Evolutionary conservation across 2,888 invertebrate species (phyloP).

Genomic region (Dorcus parallelipipedus): DNA sequence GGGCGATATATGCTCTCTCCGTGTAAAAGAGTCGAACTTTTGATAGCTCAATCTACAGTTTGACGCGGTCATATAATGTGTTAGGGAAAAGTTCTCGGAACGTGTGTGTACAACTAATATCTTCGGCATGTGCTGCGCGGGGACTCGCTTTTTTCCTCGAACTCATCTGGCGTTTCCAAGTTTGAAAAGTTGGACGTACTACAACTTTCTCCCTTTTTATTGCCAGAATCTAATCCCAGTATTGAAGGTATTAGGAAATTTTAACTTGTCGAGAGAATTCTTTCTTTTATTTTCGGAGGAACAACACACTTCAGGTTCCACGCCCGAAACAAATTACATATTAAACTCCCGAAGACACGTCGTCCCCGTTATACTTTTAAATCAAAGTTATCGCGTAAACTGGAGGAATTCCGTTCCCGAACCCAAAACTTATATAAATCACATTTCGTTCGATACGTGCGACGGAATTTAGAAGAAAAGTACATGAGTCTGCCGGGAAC

Average conservation of each 20-base stretch:
- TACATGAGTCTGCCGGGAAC: conserved; percentile 5
- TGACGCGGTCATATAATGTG: conserved; percentile 38
- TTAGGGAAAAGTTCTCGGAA: conserved; percentile 39
- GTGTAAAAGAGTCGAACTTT: conserved; percentile 19
- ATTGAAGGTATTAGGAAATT: too few species aligned
- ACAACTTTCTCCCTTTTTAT: conserved; percentile 8
- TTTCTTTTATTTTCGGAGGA: too few species aligned
- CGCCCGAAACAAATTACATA: too few species aligned
- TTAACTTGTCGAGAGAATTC: too few species aligned
- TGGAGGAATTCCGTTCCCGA: too few species aligned
- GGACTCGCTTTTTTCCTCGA: conserved; percentile 5
- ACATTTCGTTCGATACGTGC: too few species aligned
- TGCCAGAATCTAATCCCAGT: conserved; percentile 7
- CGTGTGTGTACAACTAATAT: conserved; percentile 43
- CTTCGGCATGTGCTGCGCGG: conserved; percentile 34
- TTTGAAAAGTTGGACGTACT: conserved; percentile 8
- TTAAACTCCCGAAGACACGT: too few species aligned
- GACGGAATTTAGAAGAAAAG: too few species aligned
- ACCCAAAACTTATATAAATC: too few species aligned
- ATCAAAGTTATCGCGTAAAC: too few species aligned
- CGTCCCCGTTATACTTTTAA: too few species aligned
- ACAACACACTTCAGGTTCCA: too few species aligned
- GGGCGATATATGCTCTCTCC: conserved; percentile 16
- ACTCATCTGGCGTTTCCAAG: conserved; percentile 14
- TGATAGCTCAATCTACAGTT: conserved; percentile 33